phyloP scores from a whole-genome alignment of 2,888 invertebrate species.

The Thelaira solivaga region DNA sequence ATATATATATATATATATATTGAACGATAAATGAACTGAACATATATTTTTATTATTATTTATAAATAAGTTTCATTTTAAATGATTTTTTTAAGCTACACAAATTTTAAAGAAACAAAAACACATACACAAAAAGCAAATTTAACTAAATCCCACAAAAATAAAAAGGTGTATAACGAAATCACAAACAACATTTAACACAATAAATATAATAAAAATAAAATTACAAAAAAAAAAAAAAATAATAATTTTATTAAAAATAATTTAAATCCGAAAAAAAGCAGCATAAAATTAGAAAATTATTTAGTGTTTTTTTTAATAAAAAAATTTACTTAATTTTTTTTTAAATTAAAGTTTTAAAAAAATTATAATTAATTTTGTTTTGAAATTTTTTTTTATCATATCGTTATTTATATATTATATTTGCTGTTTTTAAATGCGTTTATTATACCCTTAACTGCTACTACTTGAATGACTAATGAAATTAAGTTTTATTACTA shows the following conservation, averaged over 20 bases:
- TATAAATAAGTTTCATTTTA: constrained; percentile 9
- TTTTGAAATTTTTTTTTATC: neutral
- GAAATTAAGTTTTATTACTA: constrained; percentile 12
- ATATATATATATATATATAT: neutral
- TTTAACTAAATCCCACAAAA: constrained; percentile 46
- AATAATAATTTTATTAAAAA: neutral
- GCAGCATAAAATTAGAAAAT: neutral
- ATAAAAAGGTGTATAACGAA: constrained; percentile 22
- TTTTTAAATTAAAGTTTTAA: neutral
- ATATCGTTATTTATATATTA: neutral
- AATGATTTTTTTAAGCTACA: neutral
- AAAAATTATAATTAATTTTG: neutral
- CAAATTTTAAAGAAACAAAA: constrained; percentile 15
- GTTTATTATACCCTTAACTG: constrained; percentile 23
- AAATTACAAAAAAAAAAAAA: neutral
- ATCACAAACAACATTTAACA: neutral
- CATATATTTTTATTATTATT: neutral
- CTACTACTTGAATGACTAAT: constrained; percentile 6
- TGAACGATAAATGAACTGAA: constrained; percentile 26
- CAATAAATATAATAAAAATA: neutral
- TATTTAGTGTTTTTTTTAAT: no score
- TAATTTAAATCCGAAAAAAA: neutral
- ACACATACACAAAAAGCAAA: neutral
- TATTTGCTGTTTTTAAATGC: neutral
- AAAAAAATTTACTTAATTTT: no score